These are phyloP conservation scores for Anthopleura sola DNA, from an alignment of 64 coral and sea anemone genomes.

Conservation along the genomic window DNA sequence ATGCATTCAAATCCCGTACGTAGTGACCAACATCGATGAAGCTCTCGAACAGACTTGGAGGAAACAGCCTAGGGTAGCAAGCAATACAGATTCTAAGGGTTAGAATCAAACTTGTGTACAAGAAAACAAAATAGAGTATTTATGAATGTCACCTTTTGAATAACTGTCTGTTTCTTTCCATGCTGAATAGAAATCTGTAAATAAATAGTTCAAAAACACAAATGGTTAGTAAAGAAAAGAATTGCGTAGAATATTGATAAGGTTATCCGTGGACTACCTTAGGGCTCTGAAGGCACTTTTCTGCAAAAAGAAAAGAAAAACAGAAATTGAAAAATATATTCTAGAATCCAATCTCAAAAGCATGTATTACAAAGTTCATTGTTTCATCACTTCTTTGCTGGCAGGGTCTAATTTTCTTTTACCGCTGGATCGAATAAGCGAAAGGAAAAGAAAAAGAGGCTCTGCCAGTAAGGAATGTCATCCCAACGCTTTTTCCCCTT, in stretches of 20 bases:
- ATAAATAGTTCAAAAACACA: background rate
- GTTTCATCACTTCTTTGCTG: too few species aligned
- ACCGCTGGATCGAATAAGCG: too few species aligned
- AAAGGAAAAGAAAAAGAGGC: too few species aligned
- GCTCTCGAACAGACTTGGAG: constrained; percentile 79
- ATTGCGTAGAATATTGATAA: background rate
- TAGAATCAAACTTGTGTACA: background rate
- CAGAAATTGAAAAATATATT: background rate
- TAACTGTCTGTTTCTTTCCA: constrained; percentile 97
- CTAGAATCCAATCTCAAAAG: too few species aligned
- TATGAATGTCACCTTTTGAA: constrained; percentile 73
- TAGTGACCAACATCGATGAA: constrained; percentile 99
- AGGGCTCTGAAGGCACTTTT: constrained; percentile 92
- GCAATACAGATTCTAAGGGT: background rate
- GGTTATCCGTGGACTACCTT: constrained; percentile 27
- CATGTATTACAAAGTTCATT: too few species aligned
- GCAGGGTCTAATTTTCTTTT: too few species aligned
- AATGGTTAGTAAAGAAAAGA: background rate
- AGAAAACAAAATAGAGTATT: too few species aligned
- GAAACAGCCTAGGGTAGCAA: constrained; percentile 66
- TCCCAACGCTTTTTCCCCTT: too few species aligned
- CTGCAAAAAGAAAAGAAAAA: constrained; percentile 30
- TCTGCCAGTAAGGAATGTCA: too few species aligned
- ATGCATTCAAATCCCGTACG: constrained; percentile 73
- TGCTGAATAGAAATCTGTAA: constrained; percentile 93